Evolutionary conservation across 2,113 vertebrate species (phyloP), one percentile per base, ranked within the genome.

Genomic region (Argyrosomus japonicus): DNA sequence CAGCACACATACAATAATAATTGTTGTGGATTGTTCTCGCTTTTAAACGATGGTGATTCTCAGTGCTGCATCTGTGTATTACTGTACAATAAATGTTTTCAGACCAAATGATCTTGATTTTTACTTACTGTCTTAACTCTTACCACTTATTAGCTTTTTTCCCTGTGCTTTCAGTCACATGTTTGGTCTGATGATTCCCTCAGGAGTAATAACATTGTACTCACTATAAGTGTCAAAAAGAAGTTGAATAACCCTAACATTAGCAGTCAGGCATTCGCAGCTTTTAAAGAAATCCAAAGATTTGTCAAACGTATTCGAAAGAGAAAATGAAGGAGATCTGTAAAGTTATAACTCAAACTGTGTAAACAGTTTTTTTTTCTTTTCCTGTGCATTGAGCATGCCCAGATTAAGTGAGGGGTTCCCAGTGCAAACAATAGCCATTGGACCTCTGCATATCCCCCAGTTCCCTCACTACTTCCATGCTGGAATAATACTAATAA

Each of bases 1-100:
- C 27, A 40, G n/a, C 1, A 23, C 77, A 79, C 70, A 75, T 43
- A 50, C 48, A 57, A 23, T 75, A 57, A 75, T 79, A 72, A 81
- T 72, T 58, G 10, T 5, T 71, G 51, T 51, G 68, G 13, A 45
- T 40, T 77, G 56, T 40, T 32, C 48, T 76, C 65, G 62, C 19
- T 60, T 73, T 57, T 53, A 23, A 61, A 62, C 68, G 25, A 79
- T 81, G 6, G 32, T 50, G 50, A 57, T 61, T 47, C 54, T 63
- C 21, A 11, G 72, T 29, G 61, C 43, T 57, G 54, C 11, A 10
- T 18, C 36, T 21, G 53, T 36, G 50, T 62, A 9, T 79, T 57
- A 58, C 32, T 65, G n/a, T 79, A 18, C 32, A 32, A 61, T 43
- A 67, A 63, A 57, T 48, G 45, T 32, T 40, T 58, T 73, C 6